Conservation (phyloP, 2,797 vertebrate species). For the Halcyon leucocephala region DNA sequence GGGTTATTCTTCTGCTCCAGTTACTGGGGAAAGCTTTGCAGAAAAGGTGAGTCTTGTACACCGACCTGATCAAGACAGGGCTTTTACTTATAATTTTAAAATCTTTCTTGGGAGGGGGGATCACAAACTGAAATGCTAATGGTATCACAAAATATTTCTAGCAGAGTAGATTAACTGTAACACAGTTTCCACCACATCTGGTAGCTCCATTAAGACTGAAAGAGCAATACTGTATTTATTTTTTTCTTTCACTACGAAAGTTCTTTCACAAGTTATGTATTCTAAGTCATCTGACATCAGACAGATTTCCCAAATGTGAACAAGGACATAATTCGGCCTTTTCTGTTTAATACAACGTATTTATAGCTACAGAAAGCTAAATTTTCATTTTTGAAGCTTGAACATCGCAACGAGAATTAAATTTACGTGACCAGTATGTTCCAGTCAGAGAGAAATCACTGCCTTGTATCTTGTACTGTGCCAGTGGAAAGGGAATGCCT, state of each 20-base stretch:
- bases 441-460: background rate
- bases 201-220: background rate
- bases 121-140: background rate
- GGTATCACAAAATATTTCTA: background rate
- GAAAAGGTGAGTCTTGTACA: background rate
- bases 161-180: background rate
- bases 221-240: background rate
- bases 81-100: background rate
- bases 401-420: background rate
- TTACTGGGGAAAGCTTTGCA: slow-evolving; percentile 9
- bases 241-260: background rate
- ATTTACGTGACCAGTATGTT: background rate
- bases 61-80: background rate
- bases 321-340: background rate
- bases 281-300: background rate
- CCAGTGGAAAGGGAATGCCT: background rate
- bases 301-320: background rate
- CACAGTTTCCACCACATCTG: background rate
- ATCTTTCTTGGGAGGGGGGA: background rate
- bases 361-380: background rate
- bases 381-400: background rate
- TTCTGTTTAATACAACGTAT: background rate
- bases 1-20: slow-evolving; percentile 64
- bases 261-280: background rate
- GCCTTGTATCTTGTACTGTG: background rate